Evolutionary conservation across 2,797 vertebrate species (phyloP).

Genomic region (Falco columbarius): DNA sequence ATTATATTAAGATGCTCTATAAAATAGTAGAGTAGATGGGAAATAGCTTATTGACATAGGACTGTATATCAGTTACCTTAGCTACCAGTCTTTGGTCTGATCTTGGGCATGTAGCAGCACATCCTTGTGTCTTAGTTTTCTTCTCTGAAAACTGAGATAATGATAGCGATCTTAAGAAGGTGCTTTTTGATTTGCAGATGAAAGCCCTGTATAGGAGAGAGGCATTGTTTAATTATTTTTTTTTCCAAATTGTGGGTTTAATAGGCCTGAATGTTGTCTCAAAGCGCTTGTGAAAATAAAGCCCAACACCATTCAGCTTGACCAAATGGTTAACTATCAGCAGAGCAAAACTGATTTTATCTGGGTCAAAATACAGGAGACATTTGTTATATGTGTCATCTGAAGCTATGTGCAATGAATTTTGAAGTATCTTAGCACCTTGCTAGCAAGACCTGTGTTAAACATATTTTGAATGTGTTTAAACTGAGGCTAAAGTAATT

Average conservation of each 20-base stretch:
- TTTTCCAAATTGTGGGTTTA: background rate
- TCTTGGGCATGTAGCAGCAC: background rate
- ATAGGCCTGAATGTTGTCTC: background rate
- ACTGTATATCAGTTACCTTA: background rate
- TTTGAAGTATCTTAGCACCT: background rate
- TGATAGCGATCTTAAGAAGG: slow-evolving; percentile 27
- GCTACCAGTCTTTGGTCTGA: background rate
- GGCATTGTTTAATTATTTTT: background rate
- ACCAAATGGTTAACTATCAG: background rate
- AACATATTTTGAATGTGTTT: background rate
- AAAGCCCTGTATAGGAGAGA: background rate
- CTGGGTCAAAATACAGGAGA: background rate
- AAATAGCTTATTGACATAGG: background rate
- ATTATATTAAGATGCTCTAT: background rate
- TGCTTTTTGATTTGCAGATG: slow-evolving; percentile 46
- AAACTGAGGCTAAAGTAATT: background rate
- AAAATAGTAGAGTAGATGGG: background rate
- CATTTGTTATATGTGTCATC: background rate
- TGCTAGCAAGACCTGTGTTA: background rate
- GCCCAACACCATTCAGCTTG: background rate
- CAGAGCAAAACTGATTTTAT: background rate
- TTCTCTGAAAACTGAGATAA: slow-evolving; percentile 32
- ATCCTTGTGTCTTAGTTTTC: background rate
- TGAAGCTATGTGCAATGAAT: background rate
- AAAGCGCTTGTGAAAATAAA: background rate